Percentiles rank a stretch among this genome's conserved stretches.
phyloP scores from a whole-genome alignment of 2,113 vertebrate species.

The Chaenocephalus aceratus region DNA sequence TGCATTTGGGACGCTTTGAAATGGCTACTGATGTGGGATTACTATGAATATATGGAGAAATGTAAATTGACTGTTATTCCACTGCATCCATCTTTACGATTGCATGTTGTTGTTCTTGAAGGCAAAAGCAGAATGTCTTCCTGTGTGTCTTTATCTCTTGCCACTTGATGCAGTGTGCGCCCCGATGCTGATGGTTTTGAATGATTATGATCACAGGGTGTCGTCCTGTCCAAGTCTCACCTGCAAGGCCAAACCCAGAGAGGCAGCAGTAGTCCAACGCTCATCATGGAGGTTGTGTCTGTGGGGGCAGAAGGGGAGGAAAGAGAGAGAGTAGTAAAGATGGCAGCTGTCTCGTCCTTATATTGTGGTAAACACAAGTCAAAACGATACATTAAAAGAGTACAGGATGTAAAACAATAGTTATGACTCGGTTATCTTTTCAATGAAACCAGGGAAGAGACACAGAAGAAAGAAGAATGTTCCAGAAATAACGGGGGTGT shows the following conservation, averaged over 20 bases:
- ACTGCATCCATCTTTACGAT: too few species aligned
- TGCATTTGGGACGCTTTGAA: too few species aligned
- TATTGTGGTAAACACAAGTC: conserved; percentile 48
- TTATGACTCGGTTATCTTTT: background rate
- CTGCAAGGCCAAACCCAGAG: conserved; percentile 49
- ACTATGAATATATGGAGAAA: too few species aligned
- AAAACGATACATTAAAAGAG: background rate
- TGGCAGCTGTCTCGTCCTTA: conserved; percentile 17
- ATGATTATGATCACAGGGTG: conserved; percentile 51
- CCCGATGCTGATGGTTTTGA: conserved; percentile 14
- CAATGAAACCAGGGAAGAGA: conserved; percentile 49
- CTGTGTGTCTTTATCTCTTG: too few species aligned
- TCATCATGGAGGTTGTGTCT: conserved; percentile 67
- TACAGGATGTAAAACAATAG: background rate
- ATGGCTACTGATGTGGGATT: too few species aligned
- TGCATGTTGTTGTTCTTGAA: too few species aligned
- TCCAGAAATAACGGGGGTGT: conserved; percentile 7
- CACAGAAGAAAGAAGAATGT: conserved; percentile 31
- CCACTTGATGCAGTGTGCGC: background rate
- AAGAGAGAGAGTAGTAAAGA: conserved; percentile 42
- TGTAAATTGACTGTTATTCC: too few species aligned
- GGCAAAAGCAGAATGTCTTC: too few species aligned
- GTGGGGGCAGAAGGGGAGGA: conserved; percentile 54
- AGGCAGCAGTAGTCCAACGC: conserved; percentile 55
- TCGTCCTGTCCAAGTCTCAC: conserved; percentile 34